Percentiles rank a stretch among this genome's conserved stretches.
phyloP scores from a whole-genome alignment of 1,140 invertebrate species.

The Nymphalis io region DNA sequence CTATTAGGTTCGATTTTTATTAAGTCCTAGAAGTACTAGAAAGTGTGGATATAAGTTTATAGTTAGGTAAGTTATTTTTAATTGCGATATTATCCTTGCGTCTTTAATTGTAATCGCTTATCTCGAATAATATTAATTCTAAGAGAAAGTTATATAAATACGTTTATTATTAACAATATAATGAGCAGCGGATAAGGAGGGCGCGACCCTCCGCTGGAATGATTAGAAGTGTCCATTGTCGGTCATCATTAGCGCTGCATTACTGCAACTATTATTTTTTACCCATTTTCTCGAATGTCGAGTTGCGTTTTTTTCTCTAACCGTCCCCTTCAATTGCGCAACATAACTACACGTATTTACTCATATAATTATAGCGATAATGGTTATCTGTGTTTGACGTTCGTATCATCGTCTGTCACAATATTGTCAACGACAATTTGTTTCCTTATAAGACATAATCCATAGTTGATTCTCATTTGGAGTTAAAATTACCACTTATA shows the following conservation, averaged over 20 bases:
- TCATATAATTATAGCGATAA: background rate
- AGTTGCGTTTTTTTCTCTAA: background rate
- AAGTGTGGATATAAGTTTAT: too few species aligned
- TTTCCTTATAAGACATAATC: background rate
- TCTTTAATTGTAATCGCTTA: background rate
- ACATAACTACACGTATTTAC: background rate
- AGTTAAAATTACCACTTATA: too few species aligned
- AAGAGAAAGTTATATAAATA: background rate
- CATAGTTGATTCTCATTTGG: background rate
- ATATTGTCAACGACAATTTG: background rate
- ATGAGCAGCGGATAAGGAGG: conserved; percentile 23
- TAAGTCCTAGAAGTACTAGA: background rate
- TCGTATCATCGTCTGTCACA: background rate
- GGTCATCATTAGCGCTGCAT: conserved; percentile 52
- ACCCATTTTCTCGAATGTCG: background rate
- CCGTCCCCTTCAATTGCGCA: background rate
- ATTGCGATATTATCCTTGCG: background rate
- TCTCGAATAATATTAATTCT: background rate
- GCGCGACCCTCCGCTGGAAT: conserved; percentile 35
- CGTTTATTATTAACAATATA: conserved; percentile 32
- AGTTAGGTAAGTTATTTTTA: too few species aligned
- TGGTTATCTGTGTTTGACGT: background rate
- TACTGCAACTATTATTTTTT: conserved; percentile 24
- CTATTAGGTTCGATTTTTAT: background rate
- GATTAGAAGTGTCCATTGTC: conserved; percentile 53